These are phyloP conservation scores for Tetheella fluctuosa DNA, from an alignment of 2,888 invertebrate genomes.

Conservation along the genomic window DNA sequence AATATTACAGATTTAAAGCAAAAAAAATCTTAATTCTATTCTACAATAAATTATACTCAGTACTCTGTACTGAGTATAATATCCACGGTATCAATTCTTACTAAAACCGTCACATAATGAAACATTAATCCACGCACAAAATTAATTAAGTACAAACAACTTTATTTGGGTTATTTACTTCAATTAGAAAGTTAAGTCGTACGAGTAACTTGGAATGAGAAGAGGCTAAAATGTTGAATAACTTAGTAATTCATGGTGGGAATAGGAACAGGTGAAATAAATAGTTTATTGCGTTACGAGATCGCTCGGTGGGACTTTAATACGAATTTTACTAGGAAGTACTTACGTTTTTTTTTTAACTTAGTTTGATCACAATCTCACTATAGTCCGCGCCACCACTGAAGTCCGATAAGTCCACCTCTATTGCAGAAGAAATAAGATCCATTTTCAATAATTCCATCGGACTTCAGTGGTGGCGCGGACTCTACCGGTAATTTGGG, in stretches of 20 bases:
- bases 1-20: too few relatives aligned
- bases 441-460: too few relatives aligned
- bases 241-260: not conserved
- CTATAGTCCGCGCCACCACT: too few relatives aligned
- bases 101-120: not conserved
- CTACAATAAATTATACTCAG: too few relatives aligned
- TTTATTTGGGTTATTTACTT: constrained; percentile 1
- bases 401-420: too few relatives aligned
- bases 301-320: not conserved
- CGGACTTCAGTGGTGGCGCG: too few relatives aligned
- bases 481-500: too few relatives aligned
- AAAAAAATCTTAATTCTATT: too few relatives aligned
- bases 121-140: not conserved
- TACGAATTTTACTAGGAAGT: not conserved
- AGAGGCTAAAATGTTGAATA: not conserved
- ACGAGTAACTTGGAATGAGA: constrained; percentile 1
- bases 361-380: too few relatives aligned
- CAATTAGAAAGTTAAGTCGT: constrained; percentile 4
- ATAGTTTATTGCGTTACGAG: not conserved
- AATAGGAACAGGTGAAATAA: not conserved
- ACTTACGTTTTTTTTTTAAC: not conserved
- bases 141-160: not conserved
- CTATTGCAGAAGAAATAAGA: too few relatives aligned
- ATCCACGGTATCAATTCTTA: not conserved
- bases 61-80: too few relatives aligned